A percentile compares a stretch with the other conserved stretches of the same genome.
Evolutionary conservation across 2,888 invertebrate species (phyloP).

Genomic region (Pollenia labialis): DNA sequence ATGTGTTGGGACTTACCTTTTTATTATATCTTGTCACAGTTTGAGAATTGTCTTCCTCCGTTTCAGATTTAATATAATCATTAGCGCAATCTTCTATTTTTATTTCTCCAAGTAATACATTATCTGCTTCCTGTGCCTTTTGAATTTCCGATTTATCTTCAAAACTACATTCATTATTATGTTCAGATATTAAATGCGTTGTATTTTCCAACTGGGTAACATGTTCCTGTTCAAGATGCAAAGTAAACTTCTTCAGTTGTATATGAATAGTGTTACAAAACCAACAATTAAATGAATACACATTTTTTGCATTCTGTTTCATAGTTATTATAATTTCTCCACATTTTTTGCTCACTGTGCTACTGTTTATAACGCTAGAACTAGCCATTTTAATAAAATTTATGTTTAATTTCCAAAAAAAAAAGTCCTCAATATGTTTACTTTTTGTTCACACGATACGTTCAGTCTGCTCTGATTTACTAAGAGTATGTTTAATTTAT

Average conservation of each 20-base stretch:
- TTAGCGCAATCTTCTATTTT: constrained; percentile 52
- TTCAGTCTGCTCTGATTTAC: neutral
- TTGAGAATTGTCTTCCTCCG: constrained; percentile 29
- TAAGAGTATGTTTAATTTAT: constrained; percentile 5
- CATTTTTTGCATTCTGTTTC: constrained; percentile 65
- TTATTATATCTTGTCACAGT: neutral
- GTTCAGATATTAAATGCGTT: neutral
- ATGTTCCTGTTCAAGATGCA: constrained; percentile 73
- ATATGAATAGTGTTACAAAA: constrained; percentile 71
- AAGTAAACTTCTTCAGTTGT: constrained; percentile 73
- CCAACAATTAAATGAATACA: constrained; percentile 71
- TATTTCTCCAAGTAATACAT: constrained; percentile 44
- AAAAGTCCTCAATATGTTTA: constrained; percentile 13
- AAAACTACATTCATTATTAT: neutral
- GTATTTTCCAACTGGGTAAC: constrained; percentile 47
- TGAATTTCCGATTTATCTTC: constrained; percentile 19
- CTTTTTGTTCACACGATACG: neutral
- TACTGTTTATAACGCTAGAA: neutral
- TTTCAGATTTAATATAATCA: constrained; percentile 50
- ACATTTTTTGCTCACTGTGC: constrained; percentile 60
- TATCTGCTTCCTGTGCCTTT: neutral
- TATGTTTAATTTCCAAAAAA: neutral
- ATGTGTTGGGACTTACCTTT: constrained; percentile 23
- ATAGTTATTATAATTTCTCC: constrained; percentile 71
- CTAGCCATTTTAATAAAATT: constrained; percentile 35